Evolutionary conservation across 1,140 invertebrate species (phyloP).

Genomic region (Tachypleus tridentatus): DNA sequence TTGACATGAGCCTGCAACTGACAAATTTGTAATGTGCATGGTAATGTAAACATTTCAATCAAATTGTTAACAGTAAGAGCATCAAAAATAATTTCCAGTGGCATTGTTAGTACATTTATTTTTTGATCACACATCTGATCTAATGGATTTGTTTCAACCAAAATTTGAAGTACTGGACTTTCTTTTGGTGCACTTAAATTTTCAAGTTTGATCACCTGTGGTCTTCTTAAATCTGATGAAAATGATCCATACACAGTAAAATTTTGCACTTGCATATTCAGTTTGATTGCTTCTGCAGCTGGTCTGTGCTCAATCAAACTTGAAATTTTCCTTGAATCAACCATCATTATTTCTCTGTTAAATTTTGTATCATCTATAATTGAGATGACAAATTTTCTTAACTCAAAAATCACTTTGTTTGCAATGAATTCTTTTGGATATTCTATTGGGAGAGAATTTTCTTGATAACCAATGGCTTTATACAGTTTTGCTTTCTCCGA

Average conservation of each 20-base stretch:
- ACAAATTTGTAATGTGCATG: constrained; percentile 26
- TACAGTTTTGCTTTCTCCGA: constrained; percentile 89
- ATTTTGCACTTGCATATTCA: constrained; percentile 28
- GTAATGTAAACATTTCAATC: constrained; percentile 65
- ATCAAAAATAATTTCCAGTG: constrained; percentile 78
- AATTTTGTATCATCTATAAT: constrained; percentile 39
- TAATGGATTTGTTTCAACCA: constrained; percentile 81
- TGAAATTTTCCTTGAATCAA: constrained; percentile 43
- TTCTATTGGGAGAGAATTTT: constrained; percentile 57
- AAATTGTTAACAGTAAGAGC: constrained; percentile 70
- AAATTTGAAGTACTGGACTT: constrained; percentile 38
- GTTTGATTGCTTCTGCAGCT: constrained; percentile 51
- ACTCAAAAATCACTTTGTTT: constrained; percentile 51
- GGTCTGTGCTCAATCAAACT: constrained; percentile 58
- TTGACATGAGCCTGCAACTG: no score
- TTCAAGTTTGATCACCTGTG: constrained; percentile 10
- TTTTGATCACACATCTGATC: constrained; percentile 68
- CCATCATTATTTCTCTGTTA: constrained; percentile 8
- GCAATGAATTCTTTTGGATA: constrained; percentile 68
- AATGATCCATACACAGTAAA: constrained; percentile 16
- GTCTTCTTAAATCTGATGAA: constrained; percentile 16
- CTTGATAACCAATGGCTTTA: constrained; percentile 90
- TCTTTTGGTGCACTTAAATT: not conserved
- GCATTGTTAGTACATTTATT: constrained; percentile 55
- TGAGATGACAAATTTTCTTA: constrained; percentile 48